phyloP scores from a whole-genome alignment of 2,113 vertebrate species.

The Calyptomena viridis region DNA sequence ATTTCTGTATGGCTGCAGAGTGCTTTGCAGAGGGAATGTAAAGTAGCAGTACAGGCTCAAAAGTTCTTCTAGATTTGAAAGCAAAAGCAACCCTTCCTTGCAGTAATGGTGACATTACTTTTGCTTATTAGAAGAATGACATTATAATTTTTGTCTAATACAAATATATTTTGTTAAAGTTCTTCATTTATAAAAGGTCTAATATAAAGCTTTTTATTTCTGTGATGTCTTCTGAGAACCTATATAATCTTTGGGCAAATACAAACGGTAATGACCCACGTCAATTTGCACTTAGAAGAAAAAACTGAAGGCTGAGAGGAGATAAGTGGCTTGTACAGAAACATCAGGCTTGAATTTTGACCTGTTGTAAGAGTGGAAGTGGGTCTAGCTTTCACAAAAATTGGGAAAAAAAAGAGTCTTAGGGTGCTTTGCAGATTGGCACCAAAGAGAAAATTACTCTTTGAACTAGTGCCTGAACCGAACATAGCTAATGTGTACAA shows the following conservation, averaged over 20 bases:
- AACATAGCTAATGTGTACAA: background rate
- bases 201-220: background rate
- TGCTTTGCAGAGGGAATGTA: background rate
- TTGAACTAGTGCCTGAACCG: background rate
- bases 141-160: background rate
- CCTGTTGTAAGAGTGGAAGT: background rate
- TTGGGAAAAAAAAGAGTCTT: background rate
- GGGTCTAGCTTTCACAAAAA: background rate
- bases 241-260: background rate
- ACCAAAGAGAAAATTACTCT: background rate
- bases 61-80: background rate
- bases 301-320: background rate
- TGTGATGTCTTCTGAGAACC: background rate
- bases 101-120: background rate
- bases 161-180: background rate
- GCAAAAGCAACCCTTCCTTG: background rate
- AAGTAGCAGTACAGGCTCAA: background rate
- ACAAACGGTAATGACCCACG: background rate
- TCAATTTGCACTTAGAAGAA: background rate
- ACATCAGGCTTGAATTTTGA: background rate
- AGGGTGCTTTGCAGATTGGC: background rate
- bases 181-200: background rate
- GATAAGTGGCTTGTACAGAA: background rate
- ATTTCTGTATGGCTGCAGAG: background rate
- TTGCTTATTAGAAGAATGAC: background rate